A percentile compares a stretch with the other conserved stretches of the same genome.
These are phyloP conservation scores for Lucinisca nassula DNA, from an alignment of 2,888 invertebrate species.

Conservation along the genomic window DNA sequence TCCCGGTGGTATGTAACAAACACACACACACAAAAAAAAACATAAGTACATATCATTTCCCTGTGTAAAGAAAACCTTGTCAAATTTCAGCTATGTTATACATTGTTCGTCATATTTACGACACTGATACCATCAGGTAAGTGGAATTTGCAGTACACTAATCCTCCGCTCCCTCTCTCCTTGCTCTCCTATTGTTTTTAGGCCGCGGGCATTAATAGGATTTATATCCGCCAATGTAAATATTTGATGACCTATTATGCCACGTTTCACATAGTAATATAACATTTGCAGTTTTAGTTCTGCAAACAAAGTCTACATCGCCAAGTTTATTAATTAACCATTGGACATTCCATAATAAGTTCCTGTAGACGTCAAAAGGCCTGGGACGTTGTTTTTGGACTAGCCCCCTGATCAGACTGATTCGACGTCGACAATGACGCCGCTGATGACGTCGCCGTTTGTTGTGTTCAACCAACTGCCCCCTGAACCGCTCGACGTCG, in stretches of 20 bases:
- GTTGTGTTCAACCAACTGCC: not conserved
- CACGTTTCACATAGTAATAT: not conserved
- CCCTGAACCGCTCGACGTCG: no score
- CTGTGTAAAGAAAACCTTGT: not conserved
- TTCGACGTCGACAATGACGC: not conserved
- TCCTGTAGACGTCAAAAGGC: not conserved
- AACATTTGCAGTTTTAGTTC: not conserved
- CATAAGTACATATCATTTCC: not conserved
- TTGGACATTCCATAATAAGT: not conserved
- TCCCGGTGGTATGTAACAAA: not conserved
- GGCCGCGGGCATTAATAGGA: not conserved
- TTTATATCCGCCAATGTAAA: not conserved
- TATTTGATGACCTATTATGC: not conserved
- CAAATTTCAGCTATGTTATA: not conserved
- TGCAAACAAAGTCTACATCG: not conserved
- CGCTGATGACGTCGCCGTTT: not conserved
- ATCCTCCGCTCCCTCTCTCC: not conserved
- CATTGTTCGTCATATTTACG: not conserved
- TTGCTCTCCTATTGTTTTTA: not conserved
- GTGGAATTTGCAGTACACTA: not conserved
- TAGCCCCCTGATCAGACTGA: not conserved
- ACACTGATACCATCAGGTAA: not conserved
- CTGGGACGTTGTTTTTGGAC: not conserved
- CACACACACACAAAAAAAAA: no score
- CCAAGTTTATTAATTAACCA: not conserved